Percentiles rank a stretch among this genome's conserved stretches.
phyloP scores from a whole-genome alignment of 2,888 invertebrate genomes.

The Loripinus fragilis region DNA sequence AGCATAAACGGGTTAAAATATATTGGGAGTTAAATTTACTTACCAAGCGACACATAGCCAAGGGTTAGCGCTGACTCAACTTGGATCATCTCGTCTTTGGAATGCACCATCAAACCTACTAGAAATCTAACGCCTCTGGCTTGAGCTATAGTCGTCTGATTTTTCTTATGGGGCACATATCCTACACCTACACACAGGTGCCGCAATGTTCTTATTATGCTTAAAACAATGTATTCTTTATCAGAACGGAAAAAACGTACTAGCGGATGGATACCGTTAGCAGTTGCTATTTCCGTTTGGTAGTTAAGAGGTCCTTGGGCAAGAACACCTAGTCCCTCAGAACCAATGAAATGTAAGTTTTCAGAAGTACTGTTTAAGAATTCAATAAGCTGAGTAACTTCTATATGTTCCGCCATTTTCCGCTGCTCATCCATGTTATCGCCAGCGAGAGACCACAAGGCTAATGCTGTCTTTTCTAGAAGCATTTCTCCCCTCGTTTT shows the following conservation, averaged over 20 bases:
- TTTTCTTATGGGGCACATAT: constrained; percentile 77
- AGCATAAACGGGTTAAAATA: too few relatives aligned
- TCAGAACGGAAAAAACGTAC: constrained; percentile 78
- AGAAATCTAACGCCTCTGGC: constrained; percentile 79
- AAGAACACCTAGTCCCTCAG: constrained; percentile 81
- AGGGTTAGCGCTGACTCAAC: constrained; percentile 82
- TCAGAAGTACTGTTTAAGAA: constrained; percentile 80
- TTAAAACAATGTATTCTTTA: constrained; percentile 81
- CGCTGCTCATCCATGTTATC: constrained; percentile 76
- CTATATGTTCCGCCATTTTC: constrained; percentile 80
- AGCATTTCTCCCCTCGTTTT: constrained; percentile 72
- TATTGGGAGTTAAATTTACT: too few relatives aligned
- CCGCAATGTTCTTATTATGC: constrained; percentile 79
- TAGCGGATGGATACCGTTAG: constrained; percentile 79
- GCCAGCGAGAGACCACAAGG: constrained; percentile 82
- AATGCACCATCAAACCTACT: constrained; percentile 81
- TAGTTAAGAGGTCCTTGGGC: constrained; percentile 79
- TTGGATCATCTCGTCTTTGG: constrained; percentile 79
- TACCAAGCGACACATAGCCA: constrained; percentile 80
- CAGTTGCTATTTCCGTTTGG: constrained; percentile 77
- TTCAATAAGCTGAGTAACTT: constrained; percentile 79
- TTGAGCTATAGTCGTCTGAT: constrained; percentile 78
- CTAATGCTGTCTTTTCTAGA: constrained; percentile 80
- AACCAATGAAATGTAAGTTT: constrained; percentile 81
- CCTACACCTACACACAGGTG: constrained; percentile 81